phyloP scores from a whole-genome alignment of 2,797 vertebrate species.

The Rhinatrema bivittatum region DNA sequence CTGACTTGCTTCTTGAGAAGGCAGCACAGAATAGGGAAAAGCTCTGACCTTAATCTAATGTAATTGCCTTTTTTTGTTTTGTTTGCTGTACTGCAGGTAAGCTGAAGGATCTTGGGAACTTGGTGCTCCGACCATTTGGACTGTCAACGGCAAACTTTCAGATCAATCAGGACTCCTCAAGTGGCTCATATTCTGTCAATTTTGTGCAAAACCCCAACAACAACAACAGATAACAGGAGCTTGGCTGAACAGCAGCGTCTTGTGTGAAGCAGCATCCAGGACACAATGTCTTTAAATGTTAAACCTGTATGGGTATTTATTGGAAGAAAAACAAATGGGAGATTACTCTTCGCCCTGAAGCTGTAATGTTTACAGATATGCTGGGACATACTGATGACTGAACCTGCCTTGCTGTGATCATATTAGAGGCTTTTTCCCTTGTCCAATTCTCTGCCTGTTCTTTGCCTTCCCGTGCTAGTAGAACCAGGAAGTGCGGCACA shows the following conservation, averaged over 20 bases:
- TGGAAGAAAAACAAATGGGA: constrained; percentile 12
- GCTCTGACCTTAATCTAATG: too few species aligned
- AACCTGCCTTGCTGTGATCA: constrained; percentile 20
- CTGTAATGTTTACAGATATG: constrained; percentile 19
- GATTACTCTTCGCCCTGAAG: constrained; percentile 6
- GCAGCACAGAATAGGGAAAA: too few species aligned
- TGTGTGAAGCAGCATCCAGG: constrained; percentile 20
- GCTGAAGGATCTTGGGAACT: constrained; percentile 91
- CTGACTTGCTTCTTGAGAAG: too few species aligned
- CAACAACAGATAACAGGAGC: constrained; percentile 58
- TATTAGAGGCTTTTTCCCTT: too few species aligned
- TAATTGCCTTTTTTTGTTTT: neutral
- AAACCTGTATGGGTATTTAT: constrained; percentile 20
- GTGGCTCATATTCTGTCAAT: constrained; percentile 90
- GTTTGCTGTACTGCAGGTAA: constrained; percentile 66
- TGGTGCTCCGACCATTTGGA: constrained; percentile 89
- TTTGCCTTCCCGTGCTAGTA: too few species aligned
- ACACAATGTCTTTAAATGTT: constrained; percentile 24
- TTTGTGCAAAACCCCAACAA: constrained; percentile 85
- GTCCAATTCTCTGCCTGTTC: too few species aligned
- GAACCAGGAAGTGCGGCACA: too few species aligned
- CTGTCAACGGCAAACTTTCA: constrained; percentile 96
- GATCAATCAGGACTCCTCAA: constrained; percentile 80
- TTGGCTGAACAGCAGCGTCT: constrained; percentile 4
- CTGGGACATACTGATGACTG: constrained; percentile 25